These are phyloP conservation scores for Drosophila nasuta DNA, from an alignment of 1,140 invertebrate species.

Conservation along the genomic window DNA sequence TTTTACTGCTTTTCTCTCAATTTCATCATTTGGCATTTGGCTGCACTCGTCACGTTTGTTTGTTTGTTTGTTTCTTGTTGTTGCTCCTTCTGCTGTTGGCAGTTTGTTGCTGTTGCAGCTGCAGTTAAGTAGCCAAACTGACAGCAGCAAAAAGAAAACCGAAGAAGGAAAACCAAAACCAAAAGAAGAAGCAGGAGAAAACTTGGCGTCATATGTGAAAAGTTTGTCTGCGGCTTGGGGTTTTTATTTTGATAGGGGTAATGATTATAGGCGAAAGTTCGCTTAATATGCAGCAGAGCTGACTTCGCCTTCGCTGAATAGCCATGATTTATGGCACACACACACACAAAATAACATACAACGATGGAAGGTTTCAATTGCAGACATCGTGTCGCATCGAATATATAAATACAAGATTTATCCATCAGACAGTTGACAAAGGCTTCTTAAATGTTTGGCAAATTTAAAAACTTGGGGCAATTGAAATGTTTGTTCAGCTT, in stretches of 20 bases:
- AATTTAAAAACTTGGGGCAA: not conserved
- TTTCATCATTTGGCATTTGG: conserved; percentile 55
- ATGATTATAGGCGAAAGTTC: conserved; percentile 67
- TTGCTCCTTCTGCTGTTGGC: conserved; percentile 27
- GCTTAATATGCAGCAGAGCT: conserved; percentile 56
- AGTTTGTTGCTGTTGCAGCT: conserved; percentile 51
- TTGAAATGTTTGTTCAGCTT: conserved; percentile 5
- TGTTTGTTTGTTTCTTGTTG: conserved; percentile 45
- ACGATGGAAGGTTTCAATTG: conserved; percentile 5
- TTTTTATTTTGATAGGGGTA: conserved; percentile 74
- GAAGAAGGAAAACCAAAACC: conserved; percentile 9
- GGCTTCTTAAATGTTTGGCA: not conserved
- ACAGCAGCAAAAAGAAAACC: conserved; percentile 32
- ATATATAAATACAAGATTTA: not conserved
- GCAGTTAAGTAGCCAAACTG: conserved; percentile 74
- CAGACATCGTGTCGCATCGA: not conserved
- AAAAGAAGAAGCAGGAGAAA: conserved; percentile 49
- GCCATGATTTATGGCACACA: conserved; percentile 55
- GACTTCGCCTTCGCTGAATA: not conserved
- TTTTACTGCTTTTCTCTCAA: conserved; percentile 26
- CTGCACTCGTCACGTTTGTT: conserved; percentile 60
- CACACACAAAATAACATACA: not conserved
- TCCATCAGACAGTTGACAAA: too few species aligned
- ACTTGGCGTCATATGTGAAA: conserved; percentile 81
- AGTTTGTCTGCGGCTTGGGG: conserved; percentile 72